phyloP scores from a whole-genome alignment of 2,888 invertebrate species.

The Leptopilina syphax region DNA sequence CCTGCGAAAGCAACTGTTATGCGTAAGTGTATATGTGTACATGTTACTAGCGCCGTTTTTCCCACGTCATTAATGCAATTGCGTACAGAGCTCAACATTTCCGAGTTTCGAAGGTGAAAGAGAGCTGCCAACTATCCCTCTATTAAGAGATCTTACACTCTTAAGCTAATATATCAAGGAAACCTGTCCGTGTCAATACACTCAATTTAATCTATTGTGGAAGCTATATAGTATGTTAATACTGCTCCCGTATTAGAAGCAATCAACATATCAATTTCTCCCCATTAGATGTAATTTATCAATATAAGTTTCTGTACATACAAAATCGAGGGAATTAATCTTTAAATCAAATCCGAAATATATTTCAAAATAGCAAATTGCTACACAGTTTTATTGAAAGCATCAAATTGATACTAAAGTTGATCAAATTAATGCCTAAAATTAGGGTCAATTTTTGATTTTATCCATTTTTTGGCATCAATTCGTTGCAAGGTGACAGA shows the following conservation, averaged over 20 bases:
- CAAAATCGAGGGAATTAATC: too few relatives aligned
- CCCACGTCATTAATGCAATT: slow-evolving; percentile 21
- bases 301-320: too few relatives aligned
- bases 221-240: slow-evolving; percentile 15
- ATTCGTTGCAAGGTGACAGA: too few relatives aligned
- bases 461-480: too few relatives aligned
- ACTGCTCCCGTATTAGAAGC: background rate
- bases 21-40: background rate
- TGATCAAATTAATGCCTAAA: too few relatives aligned
- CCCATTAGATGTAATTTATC: background rate
- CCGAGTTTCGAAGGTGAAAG: background rate
- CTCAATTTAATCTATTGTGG: slow-evolving; percentile 25
- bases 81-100: slow-evolving; percentile 2
- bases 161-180: background rate
- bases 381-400: too few relatives aligned
- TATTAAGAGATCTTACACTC: slow-evolving; percentile 4
- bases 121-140: background rate
- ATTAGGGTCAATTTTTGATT: too few relatives aligned
- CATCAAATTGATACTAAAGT: too few relatives aligned
- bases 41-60: background rate
- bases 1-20: background rate
- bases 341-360: too few relatives aligned
- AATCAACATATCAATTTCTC: slow-evolving; percentile 11
- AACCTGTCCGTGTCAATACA: slow-evolving; percentile 16
- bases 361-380: too few relatives aligned